Evolutionary conservation across 2,888 invertebrate species (phyloP), one percentile per base, ranked within the genome.

Genomic region (Pachydiplax longipennis): DNA sequence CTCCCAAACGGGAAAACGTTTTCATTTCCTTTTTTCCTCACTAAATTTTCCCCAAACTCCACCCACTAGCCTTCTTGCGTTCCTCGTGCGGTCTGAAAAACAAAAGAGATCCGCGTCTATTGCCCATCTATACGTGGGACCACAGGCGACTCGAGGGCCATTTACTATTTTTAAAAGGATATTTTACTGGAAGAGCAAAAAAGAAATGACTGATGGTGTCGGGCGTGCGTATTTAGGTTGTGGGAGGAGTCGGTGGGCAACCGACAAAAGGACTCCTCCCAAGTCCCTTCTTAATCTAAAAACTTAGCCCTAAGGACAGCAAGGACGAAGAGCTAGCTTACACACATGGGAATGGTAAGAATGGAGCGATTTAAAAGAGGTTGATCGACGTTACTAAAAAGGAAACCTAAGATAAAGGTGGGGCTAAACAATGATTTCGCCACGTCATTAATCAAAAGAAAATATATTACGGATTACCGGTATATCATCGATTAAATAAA

Each of bases 151-250:
- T 37, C 31, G 53, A 61, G 61, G 87, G 87, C 61, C 87, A 87
- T n/a, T 61, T 37, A 58, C 87, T 61, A 87, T 61, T 87, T 53
- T 18, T 22, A 87, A 65, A 37, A 65, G 25, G 82, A 37, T 37
- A 65, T 65, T 58, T 35, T 31, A 13, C 61, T 22, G n/a, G 37
- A 22, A 65, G 37, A 40, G 22, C 13, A n/a, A 44, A 44, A 81
- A 18, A 25, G 73, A 73, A 13, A 73, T 53, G 73, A 73, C 73
- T 25, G 73, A 73, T 73, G 73, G 73, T 58, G 87, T 61, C 87
- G 61, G 18, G 65, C 37, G 87, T 37, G 87, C 61, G 87, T 87
- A 58, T 87, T 65, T 87, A 61, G 87, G 61, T 83, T 87, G 87
- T 58, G 87, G 87, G 87, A 87, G 87, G 87, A 31, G 31, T 53